Evolutionary conservation across 2,113 vertebrate genomes (phyloP).

Genomic region (Oxygymnocypris stewartii): DNA sequence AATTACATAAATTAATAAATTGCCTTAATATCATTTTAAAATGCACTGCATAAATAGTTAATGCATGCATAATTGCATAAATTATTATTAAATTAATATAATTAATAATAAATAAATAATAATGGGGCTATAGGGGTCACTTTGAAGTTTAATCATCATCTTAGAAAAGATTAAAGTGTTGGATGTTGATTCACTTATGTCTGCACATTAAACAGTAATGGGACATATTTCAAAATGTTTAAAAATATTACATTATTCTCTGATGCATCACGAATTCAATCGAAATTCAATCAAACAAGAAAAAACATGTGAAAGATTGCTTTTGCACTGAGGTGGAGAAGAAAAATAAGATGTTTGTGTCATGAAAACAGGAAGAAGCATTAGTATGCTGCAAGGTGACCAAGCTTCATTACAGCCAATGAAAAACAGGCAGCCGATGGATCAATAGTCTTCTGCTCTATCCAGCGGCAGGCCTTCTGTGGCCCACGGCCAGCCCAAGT

Average conservation of each 20-base stretch:
- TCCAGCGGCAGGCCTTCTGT: constrained; percentile 24
- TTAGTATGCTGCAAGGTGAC: constrained; percentile 52
- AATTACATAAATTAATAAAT: too few relatives aligned
- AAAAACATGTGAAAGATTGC: constrained; percentile 15
- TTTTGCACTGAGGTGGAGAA: neutral
- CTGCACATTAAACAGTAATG: too few relatives aligned
- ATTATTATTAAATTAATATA: too few relatives aligned
- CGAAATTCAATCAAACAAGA: constrained; percentile 15
- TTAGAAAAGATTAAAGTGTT: neutral
- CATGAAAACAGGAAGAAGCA: constrained; percentile 27
- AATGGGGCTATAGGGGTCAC: too few relatives aligned
- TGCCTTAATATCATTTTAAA: too few relatives aligned
- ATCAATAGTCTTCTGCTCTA: constrained; percentile 48
- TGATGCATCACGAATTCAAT: neutral
- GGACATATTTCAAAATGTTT: neutral
- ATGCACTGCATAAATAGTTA: too few relatives aligned
- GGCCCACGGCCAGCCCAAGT: constrained; percentile 23
- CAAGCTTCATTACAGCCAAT: constrained; percentile 54
- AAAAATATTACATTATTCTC: neutral
- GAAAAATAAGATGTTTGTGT: constrained; percentile 22
- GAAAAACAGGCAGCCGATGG: constrained; percentile 45
- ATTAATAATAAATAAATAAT: too few relatives aligned
- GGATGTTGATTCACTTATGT: neutral
- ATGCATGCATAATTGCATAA: too few relatives aligned
- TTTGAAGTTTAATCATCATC: too few relatives aligned